phyloP scores from a whole-genome alignment of 37 sponge, comb jelly and placozoan genomes.

The Bolinopsis microptera region DNA sequence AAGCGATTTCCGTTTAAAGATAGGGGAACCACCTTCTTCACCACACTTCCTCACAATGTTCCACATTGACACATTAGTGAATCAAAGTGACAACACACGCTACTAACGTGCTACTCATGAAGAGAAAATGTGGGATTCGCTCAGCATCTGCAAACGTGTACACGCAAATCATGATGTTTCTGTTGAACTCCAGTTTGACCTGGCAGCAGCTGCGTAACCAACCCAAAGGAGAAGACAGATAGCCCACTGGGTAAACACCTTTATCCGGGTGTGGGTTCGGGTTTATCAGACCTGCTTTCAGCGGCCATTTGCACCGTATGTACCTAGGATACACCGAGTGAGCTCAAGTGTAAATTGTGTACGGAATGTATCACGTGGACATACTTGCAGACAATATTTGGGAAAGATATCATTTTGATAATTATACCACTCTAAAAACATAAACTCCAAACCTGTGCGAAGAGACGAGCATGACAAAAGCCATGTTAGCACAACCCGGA shows the following conservation, averaged over 20 bases:
- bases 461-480: constrained; percentile 33
- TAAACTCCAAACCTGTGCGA: constrained; percentile 33
- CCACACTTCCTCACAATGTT: neutral
- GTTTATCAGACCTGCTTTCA: neutral
- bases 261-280: neutral
- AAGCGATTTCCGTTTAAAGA: too few relatives aligned
- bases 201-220: too few relatives aligned
- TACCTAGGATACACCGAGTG: too few relatives aligned
- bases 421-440: too few relatives aligned
- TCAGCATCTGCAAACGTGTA: neutral
- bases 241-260: neutral
- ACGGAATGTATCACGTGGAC: too few relatives aligned
- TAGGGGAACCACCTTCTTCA: too few relatives aligned
- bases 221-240: too few relatives aligned
- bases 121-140: neutral
- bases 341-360: too few relatives aligned
- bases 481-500: neutral
- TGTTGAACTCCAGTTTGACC: neutral
- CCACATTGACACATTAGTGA: constrained; percentile 54
- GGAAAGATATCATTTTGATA: too few relatives aligned
- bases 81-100: neutral
- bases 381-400: too few relatives aligned
- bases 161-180: neutral
- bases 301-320: constrained; percentile 59
- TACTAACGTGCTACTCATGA: constrained; percentile 21